A percentile compares a stretch with the other conserved stretches of the same genome.
Evolutionary conservation across 2,113 vertebrate species (phyloP).

Genomic region (Bos javanicus): DNA sequence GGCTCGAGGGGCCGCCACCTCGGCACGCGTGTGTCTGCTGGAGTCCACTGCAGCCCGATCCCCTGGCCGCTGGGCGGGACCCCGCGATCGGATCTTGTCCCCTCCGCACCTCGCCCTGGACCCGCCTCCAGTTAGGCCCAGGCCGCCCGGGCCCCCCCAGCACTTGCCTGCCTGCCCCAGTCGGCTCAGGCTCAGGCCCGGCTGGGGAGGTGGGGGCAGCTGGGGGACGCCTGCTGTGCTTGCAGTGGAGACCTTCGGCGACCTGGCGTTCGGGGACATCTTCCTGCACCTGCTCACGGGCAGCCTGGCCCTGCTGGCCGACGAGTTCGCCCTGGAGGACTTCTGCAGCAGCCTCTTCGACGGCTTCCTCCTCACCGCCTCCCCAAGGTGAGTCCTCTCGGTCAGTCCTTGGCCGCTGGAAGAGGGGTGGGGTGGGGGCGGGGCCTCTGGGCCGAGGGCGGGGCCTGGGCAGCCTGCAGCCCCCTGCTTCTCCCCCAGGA

Average conservation of each 20-base stretch:
- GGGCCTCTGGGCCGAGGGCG: too few species aligned
- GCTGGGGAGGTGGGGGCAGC: background rate
- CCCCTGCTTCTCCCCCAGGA: constrained; percentile 79
- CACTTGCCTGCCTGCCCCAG: fast-evolving
- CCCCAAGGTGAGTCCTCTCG: constrained; percentile 84
- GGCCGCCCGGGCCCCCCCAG: background rate
- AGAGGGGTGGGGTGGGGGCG: background rate
- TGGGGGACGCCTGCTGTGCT: background rate
- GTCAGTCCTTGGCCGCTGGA: fast-evolving
- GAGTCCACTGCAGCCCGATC: background rate
- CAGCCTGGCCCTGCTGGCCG: constrained; percentile 92
- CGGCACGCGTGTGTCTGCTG: fast-evolving
- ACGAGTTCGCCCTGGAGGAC: constrained; percentile 93
- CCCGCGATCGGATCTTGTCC: fast-evolving
- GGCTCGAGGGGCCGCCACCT: fast-evolving
- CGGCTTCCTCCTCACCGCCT: constrained; percentile 92
- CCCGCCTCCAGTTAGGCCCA: background rate
- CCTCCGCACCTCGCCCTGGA: fast-evolving
- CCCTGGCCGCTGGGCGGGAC: background rate
- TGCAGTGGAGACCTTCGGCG: constrained; percentile 93
- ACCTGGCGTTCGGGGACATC: constrained; percentile 94
- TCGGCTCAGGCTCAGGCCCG: background rate
- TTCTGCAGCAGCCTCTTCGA: constrained; percentile 94
- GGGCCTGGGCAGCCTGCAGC: background rate
- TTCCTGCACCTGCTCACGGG: constrained; percentile 97